These are phyloP conservation scores for human (Homo sapiens) DNA, from an alignment of 2,113 vertebrate species.

Conservation along the genomic window GRCh38 chr19:57422501-57423000, in stretches of 20 bases:
- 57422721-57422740: neutral
- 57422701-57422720: neutral
- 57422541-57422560: too few species aligned
- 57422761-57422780: neutral
- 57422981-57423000: neutral
- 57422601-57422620: too few species aligned
- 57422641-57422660: neutral
- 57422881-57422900: neutral
- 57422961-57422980: neutral
- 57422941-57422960: neutral
- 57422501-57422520: too few species aligned
- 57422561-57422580: too few species aligned
- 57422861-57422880: neutral
- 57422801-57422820: neutral
- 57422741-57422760: neutral
- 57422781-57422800: neutral
- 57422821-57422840: neutral
- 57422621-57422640: too few species aligned
- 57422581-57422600: too few species aligned
- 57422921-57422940: neutral
- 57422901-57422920: neutral
- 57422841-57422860: neutral
- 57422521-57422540: too few species aligned
- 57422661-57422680: neutral
- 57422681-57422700: neutral